These are phyloP conservation scores for Enoplolaimus lenunculus DNA, from an alignment of 2,888 invertebrate species.

Conservation along the genomic window DNA sequence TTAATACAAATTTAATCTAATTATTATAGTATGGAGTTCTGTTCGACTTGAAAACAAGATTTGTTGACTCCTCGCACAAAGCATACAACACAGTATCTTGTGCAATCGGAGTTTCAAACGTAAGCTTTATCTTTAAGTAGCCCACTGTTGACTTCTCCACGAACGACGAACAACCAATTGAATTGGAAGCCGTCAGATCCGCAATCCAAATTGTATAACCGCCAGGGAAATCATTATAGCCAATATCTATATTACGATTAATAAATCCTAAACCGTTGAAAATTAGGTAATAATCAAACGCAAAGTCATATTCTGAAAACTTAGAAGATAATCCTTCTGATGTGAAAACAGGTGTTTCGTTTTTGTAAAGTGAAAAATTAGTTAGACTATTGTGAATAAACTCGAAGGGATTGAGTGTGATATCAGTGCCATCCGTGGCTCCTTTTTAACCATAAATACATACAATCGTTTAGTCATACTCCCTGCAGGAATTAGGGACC, in stretches of 20 bases:
- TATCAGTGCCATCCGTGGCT: too few species aligned
- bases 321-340: background rate
- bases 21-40: too few species aligned
- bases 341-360: background rate
- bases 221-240: background rate
- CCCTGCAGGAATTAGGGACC: background rate
- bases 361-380: background rate
- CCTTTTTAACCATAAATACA: background rate
- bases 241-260: background rate
- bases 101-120: too few species aligned
- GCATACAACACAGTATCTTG: too few species aligned
- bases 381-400: background rate
- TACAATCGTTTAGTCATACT: background rate
- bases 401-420: background rate
- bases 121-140: too few species aligned
- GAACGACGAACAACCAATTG: too few species aligned
- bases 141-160: too few species aligned
- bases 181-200: too few species aligned
- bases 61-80: too few species aligned
- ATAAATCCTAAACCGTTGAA: background rate
- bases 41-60: too few species aligned
- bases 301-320: background rate
- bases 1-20: too few species aligned
- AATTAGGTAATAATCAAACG: background rate
- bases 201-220: background rate